Conservation (phyloP, 2,888 invertebrate genomes). For the Hydrotaea diabolus region DNA sequence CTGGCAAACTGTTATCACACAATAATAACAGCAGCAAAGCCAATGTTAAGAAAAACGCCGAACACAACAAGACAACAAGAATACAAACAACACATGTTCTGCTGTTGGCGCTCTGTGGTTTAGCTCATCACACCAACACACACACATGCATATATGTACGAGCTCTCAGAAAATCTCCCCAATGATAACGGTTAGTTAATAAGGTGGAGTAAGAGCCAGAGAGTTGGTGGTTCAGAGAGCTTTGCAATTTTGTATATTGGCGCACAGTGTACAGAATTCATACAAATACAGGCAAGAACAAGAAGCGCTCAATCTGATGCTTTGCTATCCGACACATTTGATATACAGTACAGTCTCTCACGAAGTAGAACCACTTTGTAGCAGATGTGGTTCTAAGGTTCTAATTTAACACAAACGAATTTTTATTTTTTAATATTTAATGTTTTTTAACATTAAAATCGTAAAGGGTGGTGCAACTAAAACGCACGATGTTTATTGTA, state of each 20-base stretch:
- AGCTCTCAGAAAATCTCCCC: constrained; percentile 1
- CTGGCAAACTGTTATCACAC: constrained; percentile 45
- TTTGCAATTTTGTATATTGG: neutral
- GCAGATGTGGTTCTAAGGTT: too few relatives aligned
- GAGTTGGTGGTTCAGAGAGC: neutral
- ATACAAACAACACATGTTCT: constrained; percentile 37
- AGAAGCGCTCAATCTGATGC: too few relatives aligned
- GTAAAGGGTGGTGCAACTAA: too few relatives aligned
- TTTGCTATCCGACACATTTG: too few relatives aligned
- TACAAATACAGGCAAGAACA: neutral
- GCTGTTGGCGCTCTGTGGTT: neutral
- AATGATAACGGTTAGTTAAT: constrained; percentile 18
- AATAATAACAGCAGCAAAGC: neutral
- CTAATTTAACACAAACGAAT: too few relatives aligned
- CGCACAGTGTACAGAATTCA: neutral
- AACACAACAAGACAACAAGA: neutral
- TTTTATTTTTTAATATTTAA: too few relatives aligned
- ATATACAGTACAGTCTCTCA: too few relatives aligned
- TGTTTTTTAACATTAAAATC: too few relatives aligned
- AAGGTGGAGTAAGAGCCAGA: neutral
- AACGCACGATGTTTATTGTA: too few relatives aligned
- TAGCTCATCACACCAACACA: neutral
- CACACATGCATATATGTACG: neutral
- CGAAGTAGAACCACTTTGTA: too few relatives aligned
- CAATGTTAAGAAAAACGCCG: neutral